Base-by-base conservation (phyloP, 2,888 invertebrate genomes). In the Nomada goodeniana region DNA sequence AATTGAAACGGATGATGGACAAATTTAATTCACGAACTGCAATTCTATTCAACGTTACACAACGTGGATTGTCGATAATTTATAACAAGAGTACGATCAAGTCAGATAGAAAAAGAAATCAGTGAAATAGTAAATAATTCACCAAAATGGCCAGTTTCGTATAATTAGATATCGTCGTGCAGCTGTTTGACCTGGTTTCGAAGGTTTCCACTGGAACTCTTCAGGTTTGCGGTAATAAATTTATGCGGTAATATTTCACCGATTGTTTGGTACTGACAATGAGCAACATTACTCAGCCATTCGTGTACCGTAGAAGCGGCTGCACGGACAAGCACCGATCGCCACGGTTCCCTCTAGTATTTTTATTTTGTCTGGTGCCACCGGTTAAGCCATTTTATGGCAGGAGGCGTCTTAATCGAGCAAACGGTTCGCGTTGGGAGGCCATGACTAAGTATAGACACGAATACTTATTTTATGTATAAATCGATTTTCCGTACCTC, bases 401-500 rank as follows among this genome's bases (percentile, higher is more conserved):
- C 52, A 68, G 47, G 63, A 65, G 29, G 52, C n/a, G 15, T 70
- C 68, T 81, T 74, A 80, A 67, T 70, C 69, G 64, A 70, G 73
- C 36, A 52, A 36, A 15, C 50, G 52, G 42, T 60, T 74, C 65
- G 59, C 77, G 82, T 42, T 74, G 44, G 70, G 83, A 63, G 67
- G 57, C 68, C 50, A 36, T 74, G 29, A 67, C 65, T 78, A 83
- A 83, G 78, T 82, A 83, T 83, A 82, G 78, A 69, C 64, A 59
- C 68, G 68, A 78, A 78, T 74, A 83, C 77, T 83, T 83, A 82
- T 83, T 83, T 83, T 77, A 82, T 75, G 78, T 82, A 75, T 65
- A 75, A 82, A 83, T 83, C 83, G 83, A 83, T 83, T 83, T 82
- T 75, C 75, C 59, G 73, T 64, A 47, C 78, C 60, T 68, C 52